Conservation (phyloP, 2,888 invertebrate species). For the Hoplodrina blanda region DNA sequence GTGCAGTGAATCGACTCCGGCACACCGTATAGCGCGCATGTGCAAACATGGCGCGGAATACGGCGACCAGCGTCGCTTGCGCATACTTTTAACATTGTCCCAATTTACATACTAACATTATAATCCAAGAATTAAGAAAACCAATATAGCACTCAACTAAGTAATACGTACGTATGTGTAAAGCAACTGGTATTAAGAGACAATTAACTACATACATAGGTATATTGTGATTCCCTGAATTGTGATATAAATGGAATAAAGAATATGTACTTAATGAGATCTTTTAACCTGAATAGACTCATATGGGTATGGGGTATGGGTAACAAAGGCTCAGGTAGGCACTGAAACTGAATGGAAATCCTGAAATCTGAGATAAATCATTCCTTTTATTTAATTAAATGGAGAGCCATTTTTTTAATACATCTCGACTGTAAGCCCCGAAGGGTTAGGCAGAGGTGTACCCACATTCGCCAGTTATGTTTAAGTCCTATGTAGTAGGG, state of each 20-base stretch:
- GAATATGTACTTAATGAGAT: too few relatives aligned
- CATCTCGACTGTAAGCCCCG: too few relatives aligned
- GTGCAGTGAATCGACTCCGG: constrained; percentile 68
- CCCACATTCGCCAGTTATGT: too few relatives aligned
- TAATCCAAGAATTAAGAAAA: constrained; percentile 14
- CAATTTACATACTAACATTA: constrained; percentile 25
- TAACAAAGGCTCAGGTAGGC: background rate
- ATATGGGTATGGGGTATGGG: too few relatives aligned
- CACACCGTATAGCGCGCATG: constrained; percentile 43
- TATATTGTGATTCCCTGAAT: too few relatives aligned
- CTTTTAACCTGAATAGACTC: too few relatives aligned
- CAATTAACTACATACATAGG: background rate
- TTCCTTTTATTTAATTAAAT: background rate
- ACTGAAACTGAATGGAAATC: background rate
- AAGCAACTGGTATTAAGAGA: background rate
- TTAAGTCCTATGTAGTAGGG: too few relatives aligned
- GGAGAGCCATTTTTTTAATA: too few relatives aligned
- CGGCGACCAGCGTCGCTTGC: background rate
- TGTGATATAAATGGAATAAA: too few relatives aligned
- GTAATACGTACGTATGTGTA: too few relatives aligned
- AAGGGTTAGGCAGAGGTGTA: too few relatives aligned
- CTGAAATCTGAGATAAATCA: background rate
- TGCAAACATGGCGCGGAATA: constrained; percentile 47
- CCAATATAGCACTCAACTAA: constrained; percentile 6
- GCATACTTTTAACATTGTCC: constrained; percentile 29